These are phyloP conservation scores for Platypus cylindrus DNA, from an alignment of 2,888 invertebrate species.

Conservation along the genomic window DNA sequence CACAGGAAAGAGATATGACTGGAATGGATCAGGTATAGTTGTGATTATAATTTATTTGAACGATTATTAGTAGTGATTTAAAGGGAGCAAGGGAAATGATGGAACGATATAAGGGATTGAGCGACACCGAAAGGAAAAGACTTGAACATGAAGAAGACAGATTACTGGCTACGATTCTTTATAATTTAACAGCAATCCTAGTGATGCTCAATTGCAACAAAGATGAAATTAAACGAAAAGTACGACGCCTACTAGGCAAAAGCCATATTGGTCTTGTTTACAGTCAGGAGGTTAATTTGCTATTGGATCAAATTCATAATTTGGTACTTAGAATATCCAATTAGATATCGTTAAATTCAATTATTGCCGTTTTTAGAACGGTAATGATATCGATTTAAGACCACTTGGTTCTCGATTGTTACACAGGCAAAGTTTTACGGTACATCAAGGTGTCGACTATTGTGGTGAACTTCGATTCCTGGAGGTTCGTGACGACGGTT, in stretches of 20 bases:
- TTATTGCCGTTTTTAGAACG: conserved; percentile 54
- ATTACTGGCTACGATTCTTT: conserved; percentile 85
- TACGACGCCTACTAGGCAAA: conserved; percentile 85
- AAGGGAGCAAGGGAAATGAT: conserved; percentile 95
- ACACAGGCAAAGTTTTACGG: conserved; percentile 95
- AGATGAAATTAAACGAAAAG: conserved; percentile 72
- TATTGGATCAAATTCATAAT: conserved; percentile 88
- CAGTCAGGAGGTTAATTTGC: conserved; percentile 93
- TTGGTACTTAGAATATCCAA: conserved; percentile 50
- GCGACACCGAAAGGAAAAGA: conserved; percentile 85
- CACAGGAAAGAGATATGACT: conserved; percentile 95
- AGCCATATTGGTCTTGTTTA: conserved; percentile 96
- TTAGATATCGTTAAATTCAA: background rate
- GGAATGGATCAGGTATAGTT: conserved; percentile 89
- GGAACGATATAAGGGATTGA: conserved; percentile 89
- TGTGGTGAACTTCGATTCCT: conserved; percentile 73
- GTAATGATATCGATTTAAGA: conserved; percentile 94
- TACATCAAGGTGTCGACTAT: conserved; percentile 90
- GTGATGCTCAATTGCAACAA: conserved; percentile 84
- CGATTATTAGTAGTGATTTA: conserved; percentile 4
- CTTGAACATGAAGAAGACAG: conserved; percentile 97
- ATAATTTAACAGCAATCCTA: conserved; percentile 92
- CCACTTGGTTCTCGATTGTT: conserved; percentile 89
- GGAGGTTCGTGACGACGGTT: conserved; percentile 94
- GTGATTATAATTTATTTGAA: conserved; percentile 1